Evolutionary conservation across 2,888 invertebrate species (phyloP), one percentile per base, ranked within the genome.

Genomic region (Dolichomitus sp.): DNA sequence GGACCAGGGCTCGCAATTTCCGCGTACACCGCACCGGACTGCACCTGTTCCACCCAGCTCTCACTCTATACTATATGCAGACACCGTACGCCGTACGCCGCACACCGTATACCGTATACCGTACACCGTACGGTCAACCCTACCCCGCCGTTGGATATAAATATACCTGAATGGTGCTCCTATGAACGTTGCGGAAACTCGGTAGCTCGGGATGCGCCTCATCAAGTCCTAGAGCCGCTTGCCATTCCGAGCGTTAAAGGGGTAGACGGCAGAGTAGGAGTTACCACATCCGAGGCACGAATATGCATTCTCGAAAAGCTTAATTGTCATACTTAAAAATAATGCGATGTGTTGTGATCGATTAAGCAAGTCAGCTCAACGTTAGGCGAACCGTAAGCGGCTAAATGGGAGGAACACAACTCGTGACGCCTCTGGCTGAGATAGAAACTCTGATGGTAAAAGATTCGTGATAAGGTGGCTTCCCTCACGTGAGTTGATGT

Each of bases 1-100:
- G 93, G 93, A 93, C 92, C 87, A 85, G 87, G 88, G 89, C 88
- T 89, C 89, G 92, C 93, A 93, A 93, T 93, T 92, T 93, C 90
- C 93, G 89, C 90, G 87, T 87, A 85, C 86, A 86, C 82, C 85
- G 82, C 85, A 82, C 86, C 83, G 86, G 87, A 87, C 88, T 89
- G 90, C 92, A 92, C 92, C 92, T 92, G 92, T 90, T 91, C 88
- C 87, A 81, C 77, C 80, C 52, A 52, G 30, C 63, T 37, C 61
- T 37, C 37, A 37, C 19, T 19, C 37, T 40, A 1, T 61, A 48
- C 81, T 74, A 73, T 74, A 74, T 74, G 69, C 80, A 77, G 80
- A 83, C 77, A 50, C 74, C 45, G 73, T 73, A 78, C 70, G 19
- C 17, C 68, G 33, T 74, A 79, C 61, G 23, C 40, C 48, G 40